Base-by-base conservation (phyloP, 2,797 vertebrate genomes). In the Florisuga fusca region DNA sequence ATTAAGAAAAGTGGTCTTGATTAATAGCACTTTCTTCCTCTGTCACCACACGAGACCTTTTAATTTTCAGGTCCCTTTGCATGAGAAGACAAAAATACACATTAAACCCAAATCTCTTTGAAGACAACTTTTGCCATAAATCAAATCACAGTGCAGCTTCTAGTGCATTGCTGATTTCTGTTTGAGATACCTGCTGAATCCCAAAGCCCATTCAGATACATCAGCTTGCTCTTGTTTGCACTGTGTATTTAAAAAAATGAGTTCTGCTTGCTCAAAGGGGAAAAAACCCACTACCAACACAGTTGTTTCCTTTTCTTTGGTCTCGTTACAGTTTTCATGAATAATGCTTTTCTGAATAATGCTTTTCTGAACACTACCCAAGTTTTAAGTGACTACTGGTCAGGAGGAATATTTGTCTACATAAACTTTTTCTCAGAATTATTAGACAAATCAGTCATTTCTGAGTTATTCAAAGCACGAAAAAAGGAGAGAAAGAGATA, bases 21-120 rank as follows among this genome's bases (percentile, higher is more conserved):
- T 96, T 94, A 96, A 97, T 89, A 95, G 90, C 81, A 93, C 84
- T 94, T 94, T 85, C 68, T 50, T 93, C 26, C 54, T 68, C 73
- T 90, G 67, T 88, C 88, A 87, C 66, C 83, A 85, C 76, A 95
- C 34, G 48, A 80, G 48, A 80, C 23, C 58, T 91, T 91, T 85
- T 81, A 77, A 84, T 87, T 91, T 86, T 85, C 80, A 94, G 58
- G 67, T 80, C 45, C 17, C 41, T 58, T 89, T 89, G 91, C 69
- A 82, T 1, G 10, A 93, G 46, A 94, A 66, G 45, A 90, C 72
- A 94, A 63, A 84, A 92, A 74, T 11, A 79, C 51, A 72, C 25
- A 71, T 46, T 59, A 88, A 76, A 92, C 4, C 15, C 55, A 84
- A 95, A 81, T 59, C 58, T 90, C 71, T 92, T 93, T 96, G 83